Base-by-base conservation (phyloP, 2,113 vertebrate species). In the Cavia porcellus region DNA sequence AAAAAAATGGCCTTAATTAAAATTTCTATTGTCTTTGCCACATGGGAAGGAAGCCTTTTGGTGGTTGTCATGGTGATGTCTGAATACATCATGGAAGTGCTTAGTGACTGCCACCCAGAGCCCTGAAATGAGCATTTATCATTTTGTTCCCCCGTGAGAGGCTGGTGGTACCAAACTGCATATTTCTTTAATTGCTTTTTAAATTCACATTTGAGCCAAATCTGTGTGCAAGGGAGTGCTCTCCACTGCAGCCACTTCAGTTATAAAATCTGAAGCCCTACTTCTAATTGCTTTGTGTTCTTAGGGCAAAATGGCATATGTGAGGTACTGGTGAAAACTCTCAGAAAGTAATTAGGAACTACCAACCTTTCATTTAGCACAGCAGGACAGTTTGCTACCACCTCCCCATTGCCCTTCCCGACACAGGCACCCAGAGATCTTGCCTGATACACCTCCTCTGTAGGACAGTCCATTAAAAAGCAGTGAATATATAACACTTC, bases 41-140 rank as follows among this genome's bases (percentile, higher is more conserved):
- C 75, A 22, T 15, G 98, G 96, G 95, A 97, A 98, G 98, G 96
- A 98, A 98, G 93, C 85, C 97, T 97, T 97, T 98, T 81, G 3
- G 55, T 97, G 84, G 98, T 98, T 98, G 98, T 98, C 98, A 98
- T 98, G 97, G 98, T 98, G 97, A 98, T 95, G 94, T 85, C 94
- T 98, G 98, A 98, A 95, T 97, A 97, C 97, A 98, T 57, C 14
- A 38, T 97, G 30, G 90, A 92, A 97, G 88, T 96, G 77, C 95
- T 90, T 95, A 92, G 94, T 92, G 90, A 97, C 92, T 98, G 96
- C 96, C 97, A 84, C 89, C 68, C 89, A 96, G 95, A 95, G 92
- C 93, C 95, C 96, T 90, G 77, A 94, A 98, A 92, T 70, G 95
- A 97, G 92, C 85, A 20, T 93, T 95, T 97, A 80, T 91, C 92